A percentile compares a stretch with the other conserved stretches of the same genome.
Evolutionary conservation across 2,888 invertebrate genomes (phyloP).

Genomic region (Chrysolina americana): DNA sequence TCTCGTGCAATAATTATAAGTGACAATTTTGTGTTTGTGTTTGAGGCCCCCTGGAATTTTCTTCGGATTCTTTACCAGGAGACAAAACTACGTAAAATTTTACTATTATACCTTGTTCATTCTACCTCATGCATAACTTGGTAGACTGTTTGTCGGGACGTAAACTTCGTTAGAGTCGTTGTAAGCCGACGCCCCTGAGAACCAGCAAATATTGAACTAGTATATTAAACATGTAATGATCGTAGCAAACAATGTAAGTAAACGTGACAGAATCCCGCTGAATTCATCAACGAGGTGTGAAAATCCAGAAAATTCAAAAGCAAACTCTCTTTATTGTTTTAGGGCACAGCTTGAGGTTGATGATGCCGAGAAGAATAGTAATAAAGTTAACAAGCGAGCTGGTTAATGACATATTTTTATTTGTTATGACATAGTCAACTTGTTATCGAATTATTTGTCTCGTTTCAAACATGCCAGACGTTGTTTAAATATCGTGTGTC

Average conservation of each 20-base stretch:
- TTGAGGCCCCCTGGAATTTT: no score
- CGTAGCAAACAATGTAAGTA: constrained; percentile 36
- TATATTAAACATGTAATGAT: constrained; percentile 46
- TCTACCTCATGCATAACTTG: no score
- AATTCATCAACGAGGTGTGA: constrained; percentile 45
- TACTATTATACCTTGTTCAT: no score
- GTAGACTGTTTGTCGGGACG: not conserved
- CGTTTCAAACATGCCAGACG: constrained; percentile 7
- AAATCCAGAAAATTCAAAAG: constrained; percentile 41
- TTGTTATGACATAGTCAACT: constrained; percentile 6
- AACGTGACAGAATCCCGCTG: constrained; percentile 39
- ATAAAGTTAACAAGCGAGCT: constrained; percentile 19
- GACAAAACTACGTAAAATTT: no score
- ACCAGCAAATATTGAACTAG: constrained; percentile 42
- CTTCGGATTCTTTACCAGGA: no score
- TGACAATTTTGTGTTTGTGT: no score
- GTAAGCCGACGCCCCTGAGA: not conserved
- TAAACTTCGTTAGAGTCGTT: not conserved
- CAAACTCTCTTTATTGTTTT: constrained; percentile 44
- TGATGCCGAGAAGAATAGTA: constrained; percentile 24
- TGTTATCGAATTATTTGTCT: constrained; percentile 9
- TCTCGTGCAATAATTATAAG: no score
- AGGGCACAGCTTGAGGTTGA: constrained; percentile 27
- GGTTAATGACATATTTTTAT: constrained; percentile 19
- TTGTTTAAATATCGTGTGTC: not conserved